A percentile compares a stretch with the other conserved stretches of the same genome.
Evolutionary conservation across 2,113 vertebrate genomes (phyloP).

Genomic region (Hippoglossus stenolepis): DNA sequence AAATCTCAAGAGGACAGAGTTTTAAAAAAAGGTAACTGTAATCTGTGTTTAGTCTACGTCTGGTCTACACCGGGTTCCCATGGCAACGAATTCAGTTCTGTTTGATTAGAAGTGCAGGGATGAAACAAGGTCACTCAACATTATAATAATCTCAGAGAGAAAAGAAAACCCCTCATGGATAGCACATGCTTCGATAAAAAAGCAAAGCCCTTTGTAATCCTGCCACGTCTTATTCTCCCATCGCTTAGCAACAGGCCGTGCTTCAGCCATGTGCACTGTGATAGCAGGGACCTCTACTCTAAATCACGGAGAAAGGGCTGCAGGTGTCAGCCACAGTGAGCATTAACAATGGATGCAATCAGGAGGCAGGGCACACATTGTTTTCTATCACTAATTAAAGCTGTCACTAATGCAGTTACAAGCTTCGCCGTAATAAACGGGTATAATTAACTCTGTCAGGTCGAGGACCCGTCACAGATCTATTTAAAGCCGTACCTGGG

Average conservation of each 20-base stretch:
- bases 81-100: slow-evolving; percentile 54
- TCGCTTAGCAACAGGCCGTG: slow-evolving; percentile 70
- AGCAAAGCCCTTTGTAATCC: slow-evolving; percentile 54
- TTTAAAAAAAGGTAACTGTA: neutral
- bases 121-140: slow-evolving; percentile 56
- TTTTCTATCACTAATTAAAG: slow-evolving; percentile 60
- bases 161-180: slow-evolving; percentile 33
- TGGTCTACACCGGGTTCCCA: slow-evolving; percentile 56
- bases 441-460: slow-evolving; percentile 51
- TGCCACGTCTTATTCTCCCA: slow-evolving; percentile 50
- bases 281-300: slow-evolving; percentile 32
- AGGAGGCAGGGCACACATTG: slow-evolving; percentile 46
- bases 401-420: slow-evolving; percentile 43
- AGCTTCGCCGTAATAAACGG: slow-evolving; percentile 41
- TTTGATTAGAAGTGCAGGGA: slow-evolving; percentile 46
- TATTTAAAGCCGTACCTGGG: slow-evolving; percentile 26
- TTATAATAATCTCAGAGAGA: slow-evolving; percentile 35
- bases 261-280: slow-evolving; percentile 35
- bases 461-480: slow-evolving; percentile 2
- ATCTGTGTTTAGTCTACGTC: slow-evolving; percentile 41
- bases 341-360: slow-evolving; percentile 53
- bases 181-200: slow-evolving; percentile 48
- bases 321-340: slow-evolving; percentile 48
- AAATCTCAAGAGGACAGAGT: neutral
- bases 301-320: slow-evolving; percentile 37